Evolutionary conservation across 2,888 invertebrate genomes (phyloP), one percentile per base, ranked within the genome.

Genomic region (Hypselothyrea guttata): DNA sequence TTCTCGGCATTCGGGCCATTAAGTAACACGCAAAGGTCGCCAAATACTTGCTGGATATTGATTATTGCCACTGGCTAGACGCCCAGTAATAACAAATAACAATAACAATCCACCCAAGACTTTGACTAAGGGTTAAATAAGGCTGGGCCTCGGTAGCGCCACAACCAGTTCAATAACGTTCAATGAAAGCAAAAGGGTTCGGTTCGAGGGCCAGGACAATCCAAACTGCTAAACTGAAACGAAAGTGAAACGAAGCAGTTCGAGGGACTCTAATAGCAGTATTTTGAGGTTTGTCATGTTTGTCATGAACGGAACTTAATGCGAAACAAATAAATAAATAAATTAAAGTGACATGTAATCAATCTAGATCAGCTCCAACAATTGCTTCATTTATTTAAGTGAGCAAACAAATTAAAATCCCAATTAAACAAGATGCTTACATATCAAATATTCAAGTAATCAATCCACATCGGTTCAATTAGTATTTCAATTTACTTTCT

Each of bases 1-100:
- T 52, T 63, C 54, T 49, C n/a, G 56, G 57, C 68, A 60, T 68
- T 79, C 48, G n/a, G 45, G 53, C 70, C 56, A 72, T 71, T 68
- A 58, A 42, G 47, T 45, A 62, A 65, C 77, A 78, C 82, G 78
- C 81, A 84, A 81, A 71, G 82, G 84, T 71, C 62, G 82, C 58
- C 67, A 59, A 70, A 69, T 11, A 7, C 46, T 64, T 60, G 65
- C 51, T 38, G 58, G 53, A 49, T 83, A 77, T 77, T 83, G 77
- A 77, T 77, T 83, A 73, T 73, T 64, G 71, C 74, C 53, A 12
- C 30, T 44, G 61, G 81, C 76, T 72, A 75, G 79, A 78, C 70
- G 61, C 15, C 38, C 38, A 9, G 33, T 56, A 48, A 66, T 56
- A 65, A 55, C 44, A 68, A 55, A 64, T 51, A 64, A 47, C 44